These are phyloP conservation scores for Melipona bicolor DNA, from an alignment of 2,888 invertebrate genomes.

Conservation along the genomic window DNA sequence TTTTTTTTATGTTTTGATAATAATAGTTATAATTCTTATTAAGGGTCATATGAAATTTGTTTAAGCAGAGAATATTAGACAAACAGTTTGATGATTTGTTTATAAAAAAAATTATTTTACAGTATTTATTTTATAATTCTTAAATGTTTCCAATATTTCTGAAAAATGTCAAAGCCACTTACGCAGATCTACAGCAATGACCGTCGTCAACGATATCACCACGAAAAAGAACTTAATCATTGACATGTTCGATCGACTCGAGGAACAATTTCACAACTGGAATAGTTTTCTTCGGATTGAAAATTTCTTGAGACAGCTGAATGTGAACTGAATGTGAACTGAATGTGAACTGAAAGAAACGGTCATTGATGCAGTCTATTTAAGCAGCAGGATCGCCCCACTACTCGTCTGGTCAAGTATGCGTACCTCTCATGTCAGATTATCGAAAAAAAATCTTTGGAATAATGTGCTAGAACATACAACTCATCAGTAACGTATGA, in stretches of 20 bases:
- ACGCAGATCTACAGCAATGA: constrained; percentile 65
- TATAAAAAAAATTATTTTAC: not conserved
- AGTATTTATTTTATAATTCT: too few relatives aligned
- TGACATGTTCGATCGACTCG: not conserved
- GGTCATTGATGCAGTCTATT: constrained; percentile 77
- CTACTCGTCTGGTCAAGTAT: constrained; percentile 43
- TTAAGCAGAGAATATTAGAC: not conserved
- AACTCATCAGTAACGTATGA: not conserved
- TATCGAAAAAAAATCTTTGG: constrained; percentile 43
- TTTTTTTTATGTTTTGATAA: too few relatives aligned
- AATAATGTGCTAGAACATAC: constrained; percentile 19
- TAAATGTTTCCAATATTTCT: too few relatives aligned
- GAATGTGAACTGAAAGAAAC: constrained; percentile 75
- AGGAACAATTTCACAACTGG: not conserved
- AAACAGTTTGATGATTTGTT: not conserved
- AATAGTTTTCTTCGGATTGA: constrained; percentile 10
- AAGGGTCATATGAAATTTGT: not conserved
- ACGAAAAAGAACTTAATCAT: constrained; percentile 16
- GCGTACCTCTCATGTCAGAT: constrained; percentile 36
- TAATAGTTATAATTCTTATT: not conserved
- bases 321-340: constrained; percentile 70
- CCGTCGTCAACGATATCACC: constrained; percentile 24
- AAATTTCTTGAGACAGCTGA: constrained; percentile 64
- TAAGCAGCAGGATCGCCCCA: constrained; percentile 74
- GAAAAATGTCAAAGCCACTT: constrained; percentile 47